Conservation (phyloP, 2,113 vertebrate species). For the Cromileptes altivelis region DNA sequence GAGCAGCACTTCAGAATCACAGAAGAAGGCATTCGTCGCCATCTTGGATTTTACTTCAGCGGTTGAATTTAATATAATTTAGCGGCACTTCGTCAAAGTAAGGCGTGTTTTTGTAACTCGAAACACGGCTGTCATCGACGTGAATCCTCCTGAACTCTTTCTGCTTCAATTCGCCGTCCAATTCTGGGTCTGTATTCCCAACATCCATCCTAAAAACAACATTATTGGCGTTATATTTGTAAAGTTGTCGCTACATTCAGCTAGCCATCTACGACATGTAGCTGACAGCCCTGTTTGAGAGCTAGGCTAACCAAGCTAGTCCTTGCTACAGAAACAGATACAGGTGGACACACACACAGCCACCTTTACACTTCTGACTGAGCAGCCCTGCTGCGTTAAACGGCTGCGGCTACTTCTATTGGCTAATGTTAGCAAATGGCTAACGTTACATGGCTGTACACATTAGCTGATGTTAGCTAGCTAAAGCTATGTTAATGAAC, state of each 20-base stretch:
- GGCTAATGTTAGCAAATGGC: neutral
- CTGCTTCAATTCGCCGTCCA: rapidly evolving
- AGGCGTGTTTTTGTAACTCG: neutral
- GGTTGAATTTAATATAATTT: neutral
- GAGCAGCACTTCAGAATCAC: neutral
- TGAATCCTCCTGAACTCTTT: neutral
- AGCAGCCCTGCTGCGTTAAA: neutral
- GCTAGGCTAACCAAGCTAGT: neutral
- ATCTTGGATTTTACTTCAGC: neutral
- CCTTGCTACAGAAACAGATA: neutral
- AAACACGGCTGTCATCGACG: neutral
- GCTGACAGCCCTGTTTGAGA: neutral
- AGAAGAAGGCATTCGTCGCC: neutral
- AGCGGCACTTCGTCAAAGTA: neutral
- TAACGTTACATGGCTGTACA: neutral
- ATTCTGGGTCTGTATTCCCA: neutral
- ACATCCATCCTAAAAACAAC: neutral
- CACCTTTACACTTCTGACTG: too few species aligned
- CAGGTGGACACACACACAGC: neutral
- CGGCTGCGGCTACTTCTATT: rapidly evolving
- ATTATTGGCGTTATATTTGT: rapidly evolving
- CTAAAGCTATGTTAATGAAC: slow-evolving; percentile 7
- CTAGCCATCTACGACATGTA: neutral
- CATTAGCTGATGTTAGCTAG: slow-evolving; percentile 10
- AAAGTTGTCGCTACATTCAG: rapidly evolving